These are phyloP conservation scores for Physocephala rufipes DNA, from an alignment of 2,888 invertebrate genomes.

Conservation along the genomic window DNA sequence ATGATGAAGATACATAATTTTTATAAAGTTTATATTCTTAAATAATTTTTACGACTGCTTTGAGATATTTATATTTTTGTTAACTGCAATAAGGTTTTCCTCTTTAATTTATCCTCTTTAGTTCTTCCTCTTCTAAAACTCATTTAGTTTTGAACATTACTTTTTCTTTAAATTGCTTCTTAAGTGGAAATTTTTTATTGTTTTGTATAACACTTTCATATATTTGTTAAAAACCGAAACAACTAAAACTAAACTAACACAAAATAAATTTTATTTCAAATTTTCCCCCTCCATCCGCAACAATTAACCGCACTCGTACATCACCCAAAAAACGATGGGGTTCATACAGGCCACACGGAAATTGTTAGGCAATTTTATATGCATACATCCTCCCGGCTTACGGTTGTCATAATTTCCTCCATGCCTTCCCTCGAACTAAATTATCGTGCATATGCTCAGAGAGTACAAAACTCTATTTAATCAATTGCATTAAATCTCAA, in stretches of 20 bases:
- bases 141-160: slow-evolving; percentile 14
- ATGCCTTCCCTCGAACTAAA: neutral
- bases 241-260: slow-evolving; percentile 19
- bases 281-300: slow-evolving; percentile 8
- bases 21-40: too few relatives aligned
- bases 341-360: slow-evolving; percentile 62
- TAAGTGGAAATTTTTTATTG: neutral
- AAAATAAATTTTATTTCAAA: slow-evolving; percentile 32
- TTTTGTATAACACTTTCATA: neutral
- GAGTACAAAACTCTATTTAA: neutral
- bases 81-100: neutral
- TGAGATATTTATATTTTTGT: too few relatives aligned
- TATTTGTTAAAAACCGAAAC: neutral
- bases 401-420: neutral
- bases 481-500: neutral
- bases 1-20: too few relatives aligned
- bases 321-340: slow-evolving; percentile 9
- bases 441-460: neutral
- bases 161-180: neutral
- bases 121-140: too few relatives aligned
- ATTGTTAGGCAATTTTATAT: slow-evolving; percentile 53
- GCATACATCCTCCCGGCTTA: neutral
- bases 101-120: too few relatives aligned
- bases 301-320: slow-evolving; percentile 27
- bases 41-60: too few relatives aligned